Evolutionary conservation across 1,140 invertebrate genomes (phyloP).

Genomic region (Bombus fervidus): DNA sequence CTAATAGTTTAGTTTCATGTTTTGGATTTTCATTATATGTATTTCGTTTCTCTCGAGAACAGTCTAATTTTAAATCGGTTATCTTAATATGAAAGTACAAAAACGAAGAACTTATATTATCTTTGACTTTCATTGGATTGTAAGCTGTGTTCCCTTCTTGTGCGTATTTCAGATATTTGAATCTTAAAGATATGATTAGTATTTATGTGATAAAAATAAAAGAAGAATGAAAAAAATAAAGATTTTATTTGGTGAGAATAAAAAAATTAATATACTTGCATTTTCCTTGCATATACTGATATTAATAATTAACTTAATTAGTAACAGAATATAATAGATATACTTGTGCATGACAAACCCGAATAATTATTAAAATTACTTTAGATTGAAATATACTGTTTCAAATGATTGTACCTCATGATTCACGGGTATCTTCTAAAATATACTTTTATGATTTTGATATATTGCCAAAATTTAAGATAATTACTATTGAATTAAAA

Average conservation of each 20-base stretch:
- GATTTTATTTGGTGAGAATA: neutral
- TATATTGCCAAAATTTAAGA: neutral
- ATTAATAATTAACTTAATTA: constrained; percentile 15
- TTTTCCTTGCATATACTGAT: neutral
- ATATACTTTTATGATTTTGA: neutral
- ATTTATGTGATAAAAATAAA: constrained; percentile 7
- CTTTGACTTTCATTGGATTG: neutral
- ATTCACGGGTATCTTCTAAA: neutral
- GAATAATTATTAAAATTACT: constrained; percentile 5
- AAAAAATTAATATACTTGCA: constrained; percentile 2
- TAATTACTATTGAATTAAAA: neutral
- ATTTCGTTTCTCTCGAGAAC: neutral
- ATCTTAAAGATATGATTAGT: neutral
- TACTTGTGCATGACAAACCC: neutral
- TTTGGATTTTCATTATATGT: neutral
- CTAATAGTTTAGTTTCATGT: neutral
- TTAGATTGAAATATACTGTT: neutral
- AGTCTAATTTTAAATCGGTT: neutral
- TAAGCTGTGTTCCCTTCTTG: neutral
- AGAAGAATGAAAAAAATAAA: neutral
- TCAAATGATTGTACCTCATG: neutral
- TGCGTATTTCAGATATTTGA: neutral
- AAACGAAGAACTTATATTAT: constrained; percentile 1
- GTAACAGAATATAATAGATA: constrained; percentile 16
- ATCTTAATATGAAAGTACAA: constrained; percentile 1